Evolutionary conservation across 2,113 vertebrate genomes (phyloP).

Genomic region (Nothocercus julius): DNA sequence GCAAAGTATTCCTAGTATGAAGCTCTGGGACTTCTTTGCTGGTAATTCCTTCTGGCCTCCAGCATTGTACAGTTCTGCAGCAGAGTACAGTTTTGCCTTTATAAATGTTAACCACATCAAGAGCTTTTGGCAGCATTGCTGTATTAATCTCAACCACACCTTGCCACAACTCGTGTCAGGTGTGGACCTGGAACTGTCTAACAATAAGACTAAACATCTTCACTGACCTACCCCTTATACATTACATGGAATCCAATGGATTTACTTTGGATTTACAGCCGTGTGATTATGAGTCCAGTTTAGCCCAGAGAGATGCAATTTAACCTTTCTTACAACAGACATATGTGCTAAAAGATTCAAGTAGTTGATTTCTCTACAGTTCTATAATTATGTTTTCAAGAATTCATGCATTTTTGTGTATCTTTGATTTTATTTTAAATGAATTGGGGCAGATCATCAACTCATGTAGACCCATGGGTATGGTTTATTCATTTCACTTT

Average conservation of each 20-base stretch:
- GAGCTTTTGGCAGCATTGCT: background rate
- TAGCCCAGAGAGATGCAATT: background rate
- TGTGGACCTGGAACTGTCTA: background rate
- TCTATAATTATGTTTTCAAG: background rate
- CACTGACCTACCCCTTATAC: background rate
- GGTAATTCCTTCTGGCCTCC: background rate
- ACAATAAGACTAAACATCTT: background rate
- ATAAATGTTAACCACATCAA: background rate
- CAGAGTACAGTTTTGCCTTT: background rate
- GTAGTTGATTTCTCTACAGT: background rate
- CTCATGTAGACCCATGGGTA: background rate
- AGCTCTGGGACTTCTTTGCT: background rate
- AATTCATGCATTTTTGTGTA: background rate
- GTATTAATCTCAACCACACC: background rate
- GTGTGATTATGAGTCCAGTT: background rate
- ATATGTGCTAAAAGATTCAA: background rate
- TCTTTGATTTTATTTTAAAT: background rate
- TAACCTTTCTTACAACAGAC: background rate
- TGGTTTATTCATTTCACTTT: background rate
- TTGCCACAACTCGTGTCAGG: background rate
- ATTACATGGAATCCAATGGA: background rate
- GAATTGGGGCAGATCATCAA: background rate
- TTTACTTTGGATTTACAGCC: background rate
- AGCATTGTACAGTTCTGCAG: background rate
- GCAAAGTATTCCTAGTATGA: background rate